Conservation (phyloP, 2,113 vertebrate species). For the Lepisosteus oculatus region DNA sequence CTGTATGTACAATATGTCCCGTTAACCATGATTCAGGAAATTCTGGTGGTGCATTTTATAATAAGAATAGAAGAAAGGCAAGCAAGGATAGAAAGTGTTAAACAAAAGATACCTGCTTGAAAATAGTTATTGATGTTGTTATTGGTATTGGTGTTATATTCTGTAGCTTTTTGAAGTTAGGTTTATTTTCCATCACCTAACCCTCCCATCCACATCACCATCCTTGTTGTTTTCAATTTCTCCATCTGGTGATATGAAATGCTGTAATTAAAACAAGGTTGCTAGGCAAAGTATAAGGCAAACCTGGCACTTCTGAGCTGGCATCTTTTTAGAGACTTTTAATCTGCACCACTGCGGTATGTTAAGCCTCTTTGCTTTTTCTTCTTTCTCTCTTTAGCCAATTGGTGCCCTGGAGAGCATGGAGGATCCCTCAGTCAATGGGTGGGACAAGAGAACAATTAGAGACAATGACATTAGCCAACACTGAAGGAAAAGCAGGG, state of each 20-base stretch:
- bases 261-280: not conserved
- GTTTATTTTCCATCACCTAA: not conserved
- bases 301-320: conserved; percentile 5
- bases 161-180: no score
- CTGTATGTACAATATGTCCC: no score
- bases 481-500: conserved; percentile 10
- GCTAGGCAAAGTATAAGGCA: not conserved
- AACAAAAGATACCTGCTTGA: no score
- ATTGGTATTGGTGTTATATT: no score
- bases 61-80: no score
- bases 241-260: not conserved
- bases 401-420: conserved; percentile 18
- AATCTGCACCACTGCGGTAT: conserved; percentile 22
- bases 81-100: no score
- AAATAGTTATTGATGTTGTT: no score
- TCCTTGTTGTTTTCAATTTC: not conserved
- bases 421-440: conserved; percentile 19
- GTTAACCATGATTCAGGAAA: no score
- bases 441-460: conserved; percentile 21
- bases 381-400: conserved; percentile 9
- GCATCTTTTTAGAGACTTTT: conserved; percentile 20
- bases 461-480: conserved; percentile 18
- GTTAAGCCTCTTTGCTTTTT: conserved; percentile 27
- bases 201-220: no score
- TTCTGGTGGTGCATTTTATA: no score